Evolutionary conservation across 1,140 invertebrate genomes (phyloP).

Genomic region (Zaprionus taronus): DNA sequence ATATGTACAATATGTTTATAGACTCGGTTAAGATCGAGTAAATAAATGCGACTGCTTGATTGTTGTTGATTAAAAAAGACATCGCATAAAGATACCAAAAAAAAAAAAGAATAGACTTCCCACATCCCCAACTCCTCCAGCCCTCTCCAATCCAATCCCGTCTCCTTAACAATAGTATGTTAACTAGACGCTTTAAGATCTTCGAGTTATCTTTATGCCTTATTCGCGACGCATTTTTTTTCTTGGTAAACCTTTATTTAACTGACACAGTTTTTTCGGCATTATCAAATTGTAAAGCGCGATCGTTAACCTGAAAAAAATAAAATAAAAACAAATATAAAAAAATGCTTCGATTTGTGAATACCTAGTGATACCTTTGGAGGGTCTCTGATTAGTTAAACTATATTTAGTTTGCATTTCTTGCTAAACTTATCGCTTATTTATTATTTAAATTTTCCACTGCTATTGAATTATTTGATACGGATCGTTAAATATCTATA

Average conservation of each 20-base stretch:
- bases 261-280: slow-evolving; percentile 4
- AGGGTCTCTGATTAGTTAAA: neutral
- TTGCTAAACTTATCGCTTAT: slow-evolving; percentile 26
- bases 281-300: slow-evolving; percentile 9
- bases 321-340: neutral
- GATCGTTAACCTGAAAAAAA: slow-evolving; percentile 7
- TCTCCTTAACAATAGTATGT: neutral
- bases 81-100: neutral
- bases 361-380: neutral
- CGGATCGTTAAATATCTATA: neutral
- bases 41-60: slow-evolving; percentile 24
- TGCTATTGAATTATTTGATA: neutral
- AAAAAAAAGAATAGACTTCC: neutral
- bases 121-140: neutral
- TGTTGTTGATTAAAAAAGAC: slow-evolving; percentile 28
- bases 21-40: slow-evolving; percentile 1
- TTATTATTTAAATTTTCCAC: slow-evolving; percentile 30
- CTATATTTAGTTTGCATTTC: slow-evolving; percentile 6
- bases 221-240: slow-evolving; percentile 7
- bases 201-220: neutral
- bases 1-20: slow-evolving; percentile 61
- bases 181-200: neutral
- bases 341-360: neutral
- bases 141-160: neutral
- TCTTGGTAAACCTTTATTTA: neutral